These are phyloP conservation scores for Aptenodytes forsteri DNA, from an alignment of 2,113 vertebrate genomes.

Conservation along the genomic window DNA sequence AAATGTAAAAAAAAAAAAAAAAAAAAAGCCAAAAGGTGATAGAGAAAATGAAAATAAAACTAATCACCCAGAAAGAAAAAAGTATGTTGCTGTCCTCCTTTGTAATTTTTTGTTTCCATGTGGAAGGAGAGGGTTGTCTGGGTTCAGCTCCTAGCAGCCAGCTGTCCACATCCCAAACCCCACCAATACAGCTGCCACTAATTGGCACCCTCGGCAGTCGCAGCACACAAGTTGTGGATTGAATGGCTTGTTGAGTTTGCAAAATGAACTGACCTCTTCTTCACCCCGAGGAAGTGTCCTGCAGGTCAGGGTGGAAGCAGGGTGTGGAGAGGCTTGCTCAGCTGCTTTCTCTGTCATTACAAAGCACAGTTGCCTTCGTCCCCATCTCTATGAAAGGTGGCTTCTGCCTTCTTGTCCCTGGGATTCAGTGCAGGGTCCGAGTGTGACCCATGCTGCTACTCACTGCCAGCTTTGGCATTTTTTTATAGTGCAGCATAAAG, in stretches of 20 bases:
- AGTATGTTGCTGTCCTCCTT: not conserved
- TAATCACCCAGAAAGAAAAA: not conserved
- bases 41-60: not conserved
- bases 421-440: not conserved
- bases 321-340: not conserved
- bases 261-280: not conserved
- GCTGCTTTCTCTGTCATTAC: not conserved
- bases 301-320: not conserved
- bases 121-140: not conserved
- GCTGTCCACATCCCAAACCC: not conserved
- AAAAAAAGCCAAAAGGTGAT: not conserved
- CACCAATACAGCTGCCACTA: slow-evolving; percentile 32
- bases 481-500: not conserved
- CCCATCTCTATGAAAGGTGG: fast-evolving
- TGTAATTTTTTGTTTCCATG: not conserved
- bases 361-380: not conserved
- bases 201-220: not conserved
- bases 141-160: not conserved
- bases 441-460: not conserved
- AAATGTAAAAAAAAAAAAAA: not conserved
- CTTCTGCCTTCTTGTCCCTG: not conserved
- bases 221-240: not conserved
- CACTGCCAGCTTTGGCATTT: not conserved
- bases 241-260: not conserved
- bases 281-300: not conserved